A percentile compares a stretch with the other conserved stretches of the same genome.
These are phyloP conservation scores for Metaphire vulgaris DNA, from an alignment of 1,140 invertebrate genomes.

Conservation along the genomic window DNA sequence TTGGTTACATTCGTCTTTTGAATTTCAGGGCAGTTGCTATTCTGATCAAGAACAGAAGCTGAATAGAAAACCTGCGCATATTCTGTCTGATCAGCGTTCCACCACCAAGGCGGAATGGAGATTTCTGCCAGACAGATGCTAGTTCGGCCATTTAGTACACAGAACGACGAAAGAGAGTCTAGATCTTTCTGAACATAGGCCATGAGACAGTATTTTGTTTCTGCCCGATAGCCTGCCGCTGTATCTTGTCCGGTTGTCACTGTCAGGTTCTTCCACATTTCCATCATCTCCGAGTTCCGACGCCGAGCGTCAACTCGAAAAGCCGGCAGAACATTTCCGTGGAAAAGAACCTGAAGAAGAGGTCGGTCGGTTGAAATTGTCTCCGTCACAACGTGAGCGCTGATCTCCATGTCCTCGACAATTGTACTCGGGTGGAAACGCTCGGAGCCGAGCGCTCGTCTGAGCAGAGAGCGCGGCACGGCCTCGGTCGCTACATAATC, in stretches of 20 bases:
- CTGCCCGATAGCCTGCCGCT: conserved; percentile 9
- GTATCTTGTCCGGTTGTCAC: conserved; percentile 29
- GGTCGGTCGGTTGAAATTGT: conserved; percentile 76
- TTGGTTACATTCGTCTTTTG: conserved; percentile 56
- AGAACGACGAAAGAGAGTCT: conserved; percentile 66
- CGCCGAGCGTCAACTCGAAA: conserved; percentile 25
- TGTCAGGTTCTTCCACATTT: conserved; percentile 33
- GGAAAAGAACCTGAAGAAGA: conserved; percentile 78
- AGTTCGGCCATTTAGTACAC: conserved; percentile 78
- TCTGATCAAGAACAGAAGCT: conserved; percentile 22
- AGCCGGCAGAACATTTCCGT: conserved; percentile 59
- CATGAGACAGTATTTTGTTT: conserved; percentile 55
- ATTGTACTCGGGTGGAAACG: not conserved
- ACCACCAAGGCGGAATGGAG: conserved; percentile 76
- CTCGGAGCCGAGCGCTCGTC: not conserved
- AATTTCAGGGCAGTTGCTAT: not conserved
- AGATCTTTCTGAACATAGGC: conserved; percentile 33
- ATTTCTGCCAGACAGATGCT: conserved; percentile 76
- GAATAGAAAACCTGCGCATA: conserved; percentile 31
- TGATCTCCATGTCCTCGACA: conserved; percentile 70
- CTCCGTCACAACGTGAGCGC: conserved; percentile 74
- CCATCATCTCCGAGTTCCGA: not conserved
- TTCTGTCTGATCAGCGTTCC: conserved; percentile 53
- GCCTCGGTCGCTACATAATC: conserved; percentile 36
- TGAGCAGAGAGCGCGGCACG: conserved; percentile 43